Base-by-base conservation (phyloP, 2,113 vertebrate species). In the Clarias magur region DNA sequence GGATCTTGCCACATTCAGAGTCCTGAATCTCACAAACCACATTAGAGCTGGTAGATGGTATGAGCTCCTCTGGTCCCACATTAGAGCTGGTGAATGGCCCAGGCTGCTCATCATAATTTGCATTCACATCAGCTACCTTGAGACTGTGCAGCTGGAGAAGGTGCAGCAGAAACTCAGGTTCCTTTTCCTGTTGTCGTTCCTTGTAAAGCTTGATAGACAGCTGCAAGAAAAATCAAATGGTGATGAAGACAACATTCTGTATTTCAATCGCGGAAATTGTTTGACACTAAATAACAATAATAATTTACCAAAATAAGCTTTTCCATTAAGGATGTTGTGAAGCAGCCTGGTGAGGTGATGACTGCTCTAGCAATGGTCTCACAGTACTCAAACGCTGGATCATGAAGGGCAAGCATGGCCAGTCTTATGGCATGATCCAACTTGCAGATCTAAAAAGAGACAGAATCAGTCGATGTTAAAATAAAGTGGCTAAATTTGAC, bases 381-480 rank as follows among this genome's bases (percentile, higher is more conserved):
- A 53, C 81, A 82, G 25, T 82, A 82, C 2, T 65, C 15, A 27
- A 67, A 2, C 7, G 62, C 62, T 13, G n/a, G 2, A 7, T 67
- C 38, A 16, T n/a, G 4, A 23, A 15, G 11, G 10, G 2, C 4
- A 53, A 53, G n/a, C 21, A n/a, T 16, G 21, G 38, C 7, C 42
- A 82, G 59, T 12, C 81, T 48, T 42, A 8, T 53, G 42, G 81
- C 42, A 1, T 65, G 5, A n/a, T 1, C 48, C 38, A 82, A 27
- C 81, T 82, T 82, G 62, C 53, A 82, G 38, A 82, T 9, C 81
- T 82, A 48, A 82, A 56, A 1, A 65, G 23, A 65, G 25, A 82
- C 10, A 82, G 6, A 53, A 15, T 60, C n/a, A 34, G 8, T 67
- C 23, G 0, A 13, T 34, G 11, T 6, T 34, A 80, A 16, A 12